Evolutionary conservation across 2,797 vertebrate species (phyloP).

Genomic region (Brotula barbata): DNA sequence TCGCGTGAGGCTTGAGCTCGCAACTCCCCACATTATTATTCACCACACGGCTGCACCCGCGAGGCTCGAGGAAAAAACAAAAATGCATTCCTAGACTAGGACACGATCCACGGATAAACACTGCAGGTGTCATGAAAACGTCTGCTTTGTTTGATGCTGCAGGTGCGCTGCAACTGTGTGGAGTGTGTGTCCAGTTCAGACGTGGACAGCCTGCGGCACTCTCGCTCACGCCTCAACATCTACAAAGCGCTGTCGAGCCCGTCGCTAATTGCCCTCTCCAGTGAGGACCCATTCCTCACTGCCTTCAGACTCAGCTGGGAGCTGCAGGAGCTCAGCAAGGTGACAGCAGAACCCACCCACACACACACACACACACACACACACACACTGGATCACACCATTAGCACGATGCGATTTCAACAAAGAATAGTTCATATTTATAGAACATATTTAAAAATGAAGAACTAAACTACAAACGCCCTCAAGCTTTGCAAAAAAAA

Average conservation of each 20-base stretch:
- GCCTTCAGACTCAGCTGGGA: conserved; percentile 98
- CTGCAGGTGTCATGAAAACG: conserved; percentile 43
- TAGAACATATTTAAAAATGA: no score
- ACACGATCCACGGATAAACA: conserved; percentile 18
- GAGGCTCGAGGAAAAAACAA: no score
- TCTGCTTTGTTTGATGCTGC: conserved; percentile 53
- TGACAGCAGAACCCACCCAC: conserved; percentile 25
- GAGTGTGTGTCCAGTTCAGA: conserved; percentile 97
- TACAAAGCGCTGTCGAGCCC: conserved; percentile 95
- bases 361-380: no score
- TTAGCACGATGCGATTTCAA: no score
- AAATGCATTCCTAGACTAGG: not conserved
- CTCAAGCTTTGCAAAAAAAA: no score
- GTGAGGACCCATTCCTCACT: conserved; percentile 96
- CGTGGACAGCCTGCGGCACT: conserved; percentile 95
- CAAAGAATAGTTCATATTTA: no score
- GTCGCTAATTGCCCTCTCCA: conserved; percentile 92
- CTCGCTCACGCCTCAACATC: conserved; percentile 95
- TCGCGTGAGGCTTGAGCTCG: no score
- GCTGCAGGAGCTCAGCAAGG: conserved; percentile 96
- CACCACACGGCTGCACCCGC: no score
- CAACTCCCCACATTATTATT: no score
- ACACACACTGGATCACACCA: not conserved
- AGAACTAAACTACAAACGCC: no score
- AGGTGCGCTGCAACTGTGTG: conserved; percentile 94